Percentiles rank a stretch among this genome's conserved stretches.
phyloP scores from a whole-genome alignment of 2,888 invertebrate species.

The Oscheius onirici region DNA sequence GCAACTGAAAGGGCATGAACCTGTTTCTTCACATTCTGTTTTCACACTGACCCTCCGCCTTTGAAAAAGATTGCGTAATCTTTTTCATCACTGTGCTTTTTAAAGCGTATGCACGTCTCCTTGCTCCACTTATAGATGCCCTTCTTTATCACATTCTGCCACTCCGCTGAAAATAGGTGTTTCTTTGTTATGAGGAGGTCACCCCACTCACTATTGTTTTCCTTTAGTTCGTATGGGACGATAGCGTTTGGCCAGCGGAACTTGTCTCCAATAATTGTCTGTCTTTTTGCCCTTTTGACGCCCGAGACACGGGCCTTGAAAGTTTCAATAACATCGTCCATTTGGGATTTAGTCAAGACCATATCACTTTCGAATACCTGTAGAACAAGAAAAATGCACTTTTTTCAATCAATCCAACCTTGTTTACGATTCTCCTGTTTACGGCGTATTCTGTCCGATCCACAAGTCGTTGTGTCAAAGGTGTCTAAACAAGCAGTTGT shows the following conservation, averaged over 20 bases:
- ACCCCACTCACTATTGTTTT: constrained; percentile 37
- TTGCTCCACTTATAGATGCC: constrained; percentile 57
- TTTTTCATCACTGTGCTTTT: constrained; percentile 35
- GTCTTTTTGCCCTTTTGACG: constrained; percentile 40
- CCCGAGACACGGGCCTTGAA: constrained; percentile 44
- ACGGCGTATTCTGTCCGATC: constrained; percentile 48
- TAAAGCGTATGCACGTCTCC: constrained; percentile 59
- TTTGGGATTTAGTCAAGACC: constrained; percentile 47
- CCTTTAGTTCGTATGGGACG: constrained; percentile 48
- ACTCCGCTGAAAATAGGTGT: constrained; percentile 42
- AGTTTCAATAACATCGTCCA: constrained; percentile 49
- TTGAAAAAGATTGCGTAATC: constrained; percentile 46
- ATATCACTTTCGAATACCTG: constrained; percentile 52
- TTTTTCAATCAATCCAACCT: constrained; percentile 30
- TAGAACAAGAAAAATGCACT: background rate
- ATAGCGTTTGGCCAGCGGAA: constrained; percentile 52
- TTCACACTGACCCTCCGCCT: constrained; percentile 46
- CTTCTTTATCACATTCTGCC: constrained; percentile 43
- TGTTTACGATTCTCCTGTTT: constrained; percentile 43
- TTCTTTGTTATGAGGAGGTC: background rate
- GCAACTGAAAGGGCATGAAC: constrained; percentile 40
- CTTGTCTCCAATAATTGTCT: constrained; percentile 47
- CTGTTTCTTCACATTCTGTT: background rate
- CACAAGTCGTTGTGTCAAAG: constrained; percentile 31
- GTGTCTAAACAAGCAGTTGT: constrained; percentile 27